Evolutionary conservation across 2,888 invertebrate species (phyloP).

Genomic region (Troglohyphantes excavatus): DNA sequence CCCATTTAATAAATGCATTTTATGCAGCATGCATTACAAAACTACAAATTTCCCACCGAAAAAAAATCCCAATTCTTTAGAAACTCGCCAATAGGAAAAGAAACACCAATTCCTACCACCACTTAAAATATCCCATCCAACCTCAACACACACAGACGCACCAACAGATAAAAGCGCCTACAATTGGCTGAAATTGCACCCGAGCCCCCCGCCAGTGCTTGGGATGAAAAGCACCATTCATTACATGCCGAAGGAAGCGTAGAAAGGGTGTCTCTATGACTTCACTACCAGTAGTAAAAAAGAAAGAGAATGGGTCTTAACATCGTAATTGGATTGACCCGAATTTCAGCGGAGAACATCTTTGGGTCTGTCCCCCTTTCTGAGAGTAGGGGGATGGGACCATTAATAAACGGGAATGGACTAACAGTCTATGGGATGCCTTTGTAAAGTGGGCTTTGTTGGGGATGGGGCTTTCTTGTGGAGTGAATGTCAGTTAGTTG

Average conservation of each 20-base stretch:
- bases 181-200: slow-evolving; percentile 38
- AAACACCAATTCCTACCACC: background rate
- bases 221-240: slow-evolving; percentile 41
- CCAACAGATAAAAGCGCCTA: background rate
- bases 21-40: too few species aligned
- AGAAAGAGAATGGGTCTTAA: slow-evolving; percentile 26
- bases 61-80: too few species aligned
- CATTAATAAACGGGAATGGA: background rate
- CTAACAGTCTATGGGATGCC: too few species aligned
- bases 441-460: background rate
- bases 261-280: background rate
- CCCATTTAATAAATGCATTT: too few species aligned
- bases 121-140: background rate
- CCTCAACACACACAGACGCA: background rate
- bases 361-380: background rate
- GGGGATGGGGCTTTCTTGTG: background rate
- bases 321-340: slow-evolving; percentile 47
- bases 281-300: background rate
- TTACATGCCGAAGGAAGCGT: background rate
- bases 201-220: slow-evolving; percentile 4
- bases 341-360: slow-evolving; percentile 36
- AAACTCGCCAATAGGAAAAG: background rate
- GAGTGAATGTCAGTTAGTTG: background rate
- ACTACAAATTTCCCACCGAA: too few species aligned
- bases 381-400: background rate